phyloP scores from a whole-genome alignment of 2,113 vertebrate genomes.

The Pipra filicauda region DNA sequence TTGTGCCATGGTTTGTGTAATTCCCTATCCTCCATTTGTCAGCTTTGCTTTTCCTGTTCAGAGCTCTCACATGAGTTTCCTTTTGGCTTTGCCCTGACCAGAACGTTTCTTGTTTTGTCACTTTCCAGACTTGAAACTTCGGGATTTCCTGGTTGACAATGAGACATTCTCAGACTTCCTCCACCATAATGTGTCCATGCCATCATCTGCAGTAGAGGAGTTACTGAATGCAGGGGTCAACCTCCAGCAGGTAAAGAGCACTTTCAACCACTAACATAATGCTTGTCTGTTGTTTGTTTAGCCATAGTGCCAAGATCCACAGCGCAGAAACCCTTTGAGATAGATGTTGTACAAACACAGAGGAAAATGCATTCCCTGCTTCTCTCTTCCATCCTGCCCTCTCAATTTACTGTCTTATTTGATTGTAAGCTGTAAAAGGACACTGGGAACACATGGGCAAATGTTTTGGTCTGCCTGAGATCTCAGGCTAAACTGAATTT shows the following conservation, averaged over 20 bases:
- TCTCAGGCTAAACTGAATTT: background rate
- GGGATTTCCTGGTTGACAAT: constrained; percentile 87
- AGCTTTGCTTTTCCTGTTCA: background rate
- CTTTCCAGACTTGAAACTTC: constrained; percentile 84
- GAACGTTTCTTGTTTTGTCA: constrained; percentile 7
- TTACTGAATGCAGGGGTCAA: constrained; percentile 79
- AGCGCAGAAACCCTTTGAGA: background rate
- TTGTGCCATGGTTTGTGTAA: background rate
- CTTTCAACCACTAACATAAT: background rate
- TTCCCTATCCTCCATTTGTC: background rate
- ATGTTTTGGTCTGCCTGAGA: background rate
- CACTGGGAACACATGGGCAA: background rate
- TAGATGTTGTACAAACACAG: background rate
- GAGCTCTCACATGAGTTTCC: background rate
- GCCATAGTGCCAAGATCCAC: background rate
- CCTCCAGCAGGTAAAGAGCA: constrained; percentile 81
- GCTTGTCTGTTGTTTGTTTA: background rate
- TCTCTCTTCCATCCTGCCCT: background rate
- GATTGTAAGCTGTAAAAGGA: background rate
- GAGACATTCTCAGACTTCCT: constrained; percentile 90
- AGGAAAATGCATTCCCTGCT: background rate
- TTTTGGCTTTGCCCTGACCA: constrained; percentile 5
- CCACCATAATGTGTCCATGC: constrained; percentile 76
- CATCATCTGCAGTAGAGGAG: constrained; percentile 69
- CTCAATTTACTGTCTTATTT: background rate